These are phyloP conservation scores for Cichladusa arquata DNA, from an alignment of 2,113 vertebrate genomes.

Conservation along the genomic window DNA sequence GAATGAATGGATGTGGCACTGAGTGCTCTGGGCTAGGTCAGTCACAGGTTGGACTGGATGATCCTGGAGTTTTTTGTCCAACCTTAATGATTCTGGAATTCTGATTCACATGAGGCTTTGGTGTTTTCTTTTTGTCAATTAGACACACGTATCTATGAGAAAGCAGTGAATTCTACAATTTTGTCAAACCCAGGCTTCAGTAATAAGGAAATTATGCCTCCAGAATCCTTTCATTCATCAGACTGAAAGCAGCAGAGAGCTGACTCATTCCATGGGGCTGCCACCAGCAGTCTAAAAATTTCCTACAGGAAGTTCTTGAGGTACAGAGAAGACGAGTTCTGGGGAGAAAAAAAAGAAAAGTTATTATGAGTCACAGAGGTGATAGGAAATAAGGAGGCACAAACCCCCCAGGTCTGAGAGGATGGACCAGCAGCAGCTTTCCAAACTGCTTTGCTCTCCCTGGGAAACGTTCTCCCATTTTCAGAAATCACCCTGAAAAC, in stretches of 20 bases:
- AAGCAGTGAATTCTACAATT: not conserved
- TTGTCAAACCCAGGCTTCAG: not conserved
- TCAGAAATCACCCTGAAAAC: not conserved
- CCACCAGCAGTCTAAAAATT: not conserved
- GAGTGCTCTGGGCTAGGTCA: not conserved
- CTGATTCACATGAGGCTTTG: not conserved
- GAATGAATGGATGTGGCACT: rapidly evolving
- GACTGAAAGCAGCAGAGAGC: not conserved
- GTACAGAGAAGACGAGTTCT: not conserved
- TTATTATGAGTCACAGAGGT: not conserved
- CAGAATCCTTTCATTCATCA: not conserved
- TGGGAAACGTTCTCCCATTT: not conserved
- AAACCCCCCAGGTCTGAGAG: not conserved
- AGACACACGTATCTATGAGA: not conserved
- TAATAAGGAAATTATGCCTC: not conserved
- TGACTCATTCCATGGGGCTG: constrained; percentile 1
- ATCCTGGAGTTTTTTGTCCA: not conserved
- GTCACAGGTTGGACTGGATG: rapidly evolving
- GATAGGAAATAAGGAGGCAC: not conserved
- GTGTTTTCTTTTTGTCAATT: not conserved
- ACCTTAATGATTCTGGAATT: not conserved
- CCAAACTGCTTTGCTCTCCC: not conserved
- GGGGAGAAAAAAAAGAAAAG: not conserved
- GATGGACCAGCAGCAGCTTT: not conserved
- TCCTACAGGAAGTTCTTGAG: not conserved